A percentile compares a stretch with the other conserved stretches of the same genome.
Conservation (phyloP, 2,797 vertebrate species). For the Aphelocoma californica region DNA sequence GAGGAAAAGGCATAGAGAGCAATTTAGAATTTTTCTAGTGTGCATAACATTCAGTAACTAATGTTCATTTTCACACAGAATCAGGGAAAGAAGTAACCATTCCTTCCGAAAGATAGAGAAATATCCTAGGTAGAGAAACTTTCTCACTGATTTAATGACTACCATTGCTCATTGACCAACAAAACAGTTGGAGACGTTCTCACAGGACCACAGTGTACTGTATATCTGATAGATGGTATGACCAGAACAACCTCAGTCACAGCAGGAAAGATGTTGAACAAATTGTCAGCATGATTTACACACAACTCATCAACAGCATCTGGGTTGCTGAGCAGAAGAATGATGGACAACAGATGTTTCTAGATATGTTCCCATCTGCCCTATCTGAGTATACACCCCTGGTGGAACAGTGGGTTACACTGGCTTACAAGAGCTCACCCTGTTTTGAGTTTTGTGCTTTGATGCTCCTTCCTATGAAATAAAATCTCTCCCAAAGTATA, state of each 20-base stretch:
- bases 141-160: conserved; percentile 40
- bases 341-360: conserved; percentile 80
- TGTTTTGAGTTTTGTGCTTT: conserved; percentile 39
- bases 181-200: conserved; percentile 48
- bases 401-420: conserved; percentile 61
- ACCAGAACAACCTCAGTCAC: conserved; percentile 69
- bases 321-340: conserved; percentile 74
- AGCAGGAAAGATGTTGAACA: conserved; percentile 73
- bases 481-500: not conserved
- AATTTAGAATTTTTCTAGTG: conserved; percentile 18
- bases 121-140: conserved; percentile 32
- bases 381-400: conserved; percentile 60
- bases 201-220: not conserved
- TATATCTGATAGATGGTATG: conserved; percentile 63
- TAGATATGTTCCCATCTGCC: conserved; percentile 76
- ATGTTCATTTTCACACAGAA: not conserved
- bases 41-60: conserved; percentile 4
- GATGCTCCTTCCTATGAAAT: not conserved
- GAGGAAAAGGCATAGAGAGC: not conserved
- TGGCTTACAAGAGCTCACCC: conserved; percentile 41
- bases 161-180: conserved; percentile 22
- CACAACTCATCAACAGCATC: conserved; percentile 76
- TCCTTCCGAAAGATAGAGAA: conserved; percentile 3
- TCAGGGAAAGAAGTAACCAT: not conserved
- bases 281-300: conserved; percentile 78